phyloP scores from a whole-genome alignment of 2,888 invertebrate genomes.

The Hemistola chrysoprasaria region DNA sequence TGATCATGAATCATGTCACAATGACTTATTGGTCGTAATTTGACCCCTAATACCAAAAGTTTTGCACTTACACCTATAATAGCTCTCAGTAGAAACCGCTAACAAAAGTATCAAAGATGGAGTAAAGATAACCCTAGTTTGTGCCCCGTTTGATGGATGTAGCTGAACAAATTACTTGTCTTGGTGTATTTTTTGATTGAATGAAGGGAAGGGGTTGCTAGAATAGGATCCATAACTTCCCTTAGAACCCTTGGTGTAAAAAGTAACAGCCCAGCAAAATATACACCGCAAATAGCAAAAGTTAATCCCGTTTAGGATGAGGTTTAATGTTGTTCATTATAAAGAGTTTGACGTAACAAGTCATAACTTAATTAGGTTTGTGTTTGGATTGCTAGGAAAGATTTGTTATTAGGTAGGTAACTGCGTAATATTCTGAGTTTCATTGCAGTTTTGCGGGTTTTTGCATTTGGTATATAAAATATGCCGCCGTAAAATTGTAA shows the following conservation, averaged over 20 bases:
- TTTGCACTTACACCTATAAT: too few relatives aligned
- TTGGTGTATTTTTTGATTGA: slow-evolving; percentile 32
- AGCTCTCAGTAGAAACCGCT: slow-evolving; percentile 6
- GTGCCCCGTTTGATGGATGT: slow-evolving; percentile 29
- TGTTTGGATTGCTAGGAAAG: too few relatives aligned
- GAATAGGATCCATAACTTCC: slow-evolving; percentile 24
- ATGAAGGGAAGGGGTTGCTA: slow-evolving; percentile 30
- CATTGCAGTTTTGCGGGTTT: too few relatives aligned
- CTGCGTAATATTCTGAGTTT: too few relatives aligned
- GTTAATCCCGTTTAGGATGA: slow-evolving; percentile 12
- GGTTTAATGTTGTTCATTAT: slow-evolving; percentile 10
- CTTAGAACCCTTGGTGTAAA: slow-evolving; percentile 18
- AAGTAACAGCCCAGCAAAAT: slow-evolving; percentile 6
- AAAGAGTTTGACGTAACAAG: slow-evolving; percentile 4
- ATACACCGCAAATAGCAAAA: slow-evolving; percentile 6
- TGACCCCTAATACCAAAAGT: too few relatives aligned
- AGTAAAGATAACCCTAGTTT: slow-evolving; percentile 20
- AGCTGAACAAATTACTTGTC: slow-evolving; percentile 34
- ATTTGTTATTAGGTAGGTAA: too few relatives aligned
- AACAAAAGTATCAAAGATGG: slow-evolving; percentile 18
- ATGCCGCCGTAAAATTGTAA: too few relatives aligned
- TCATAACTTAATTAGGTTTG: neutral
- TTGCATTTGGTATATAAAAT: too few relatives aligned
- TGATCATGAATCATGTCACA: neutral
- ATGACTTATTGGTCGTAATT: slow-evolving; percentile 4